A percentile compares a stretch with the other conserved stretches of the same genome.
Evolutionary conservation across 2,888 invertebrate genomes (phyloP).

Genomic region (Cheilosia vernalis): DNA sequence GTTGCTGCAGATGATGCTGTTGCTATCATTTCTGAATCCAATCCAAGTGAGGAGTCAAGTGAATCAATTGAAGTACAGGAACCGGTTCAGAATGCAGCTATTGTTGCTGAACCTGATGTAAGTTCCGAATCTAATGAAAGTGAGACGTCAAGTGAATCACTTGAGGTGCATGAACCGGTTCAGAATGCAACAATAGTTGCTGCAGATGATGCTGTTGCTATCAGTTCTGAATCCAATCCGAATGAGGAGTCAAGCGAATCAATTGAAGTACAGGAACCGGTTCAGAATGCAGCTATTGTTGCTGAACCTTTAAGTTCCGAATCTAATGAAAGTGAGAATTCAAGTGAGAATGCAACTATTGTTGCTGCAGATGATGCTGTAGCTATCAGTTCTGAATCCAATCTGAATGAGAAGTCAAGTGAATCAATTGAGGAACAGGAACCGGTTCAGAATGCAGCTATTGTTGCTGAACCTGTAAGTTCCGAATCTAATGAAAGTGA

Average conservation of each 20-base stretch:
- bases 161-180: not conserved
- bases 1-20: too few species aligned
- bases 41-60: too few species aligned
- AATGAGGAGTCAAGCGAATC: not conserved
- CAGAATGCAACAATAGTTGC: not conserved
- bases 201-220: too few species aligned
- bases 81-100: too few species aligned
- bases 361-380: too few species aligned
- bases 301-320: too few species aligned
- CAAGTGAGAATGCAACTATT: not conserved
- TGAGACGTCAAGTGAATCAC: not conserved
- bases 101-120: too few species aligned
- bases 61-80: too few species aligned
- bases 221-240: not conserved
- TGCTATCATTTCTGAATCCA: too few species aligned
- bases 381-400: not conserved
- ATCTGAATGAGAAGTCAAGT: not conserved
- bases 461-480: not conserved
- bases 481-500: not conserved
- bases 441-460: too few species aligned
- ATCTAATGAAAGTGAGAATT: not conserved
- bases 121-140: not conserved
- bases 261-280: too few species aligned
- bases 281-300: not conserved
- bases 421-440: not conserved